These are phyloP conservation scores for Paraplagusia blochii DNA, from an alignment of 2,113 vertebrate genomes.

Conservation along the genomic window DNA sequence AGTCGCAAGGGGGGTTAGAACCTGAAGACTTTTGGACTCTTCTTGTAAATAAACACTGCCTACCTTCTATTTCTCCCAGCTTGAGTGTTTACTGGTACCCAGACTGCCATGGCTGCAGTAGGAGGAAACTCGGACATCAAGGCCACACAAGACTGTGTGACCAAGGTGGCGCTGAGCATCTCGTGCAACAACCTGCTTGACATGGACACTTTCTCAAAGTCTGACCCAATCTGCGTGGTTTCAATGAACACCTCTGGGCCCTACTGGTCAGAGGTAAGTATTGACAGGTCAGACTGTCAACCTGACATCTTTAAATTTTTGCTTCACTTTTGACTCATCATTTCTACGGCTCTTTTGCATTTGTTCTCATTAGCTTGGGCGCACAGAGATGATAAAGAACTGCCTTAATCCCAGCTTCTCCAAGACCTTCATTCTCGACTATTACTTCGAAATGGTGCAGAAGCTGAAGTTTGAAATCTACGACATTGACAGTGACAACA, in stretches of 20 bases:
- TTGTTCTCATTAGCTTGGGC: conserved; percentile 59
- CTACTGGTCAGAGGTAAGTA: conserved; percentile 62
- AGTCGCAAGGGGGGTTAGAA: too few relatives aligned
- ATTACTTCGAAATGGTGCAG: conserved; percentile 96
- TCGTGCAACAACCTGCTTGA: conserved; percentile 87
- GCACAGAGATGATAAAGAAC: conserved; percentile 91
- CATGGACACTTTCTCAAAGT: conserved; percentile 85
- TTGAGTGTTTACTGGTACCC: neutral
- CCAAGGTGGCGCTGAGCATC: conserved; percentile 81
- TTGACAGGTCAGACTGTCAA: too few relatives aligned
- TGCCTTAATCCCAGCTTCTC: conserved; percentile 86
- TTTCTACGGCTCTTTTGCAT: neutral
- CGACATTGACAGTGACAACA: conserved; percentile 90
- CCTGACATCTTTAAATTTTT: too few relatives aligned
- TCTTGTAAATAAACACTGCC: too few relatives aligned
- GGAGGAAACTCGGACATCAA: conserved; percentile 25
- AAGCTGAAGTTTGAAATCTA: conserved; percentile 90
- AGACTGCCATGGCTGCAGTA: conserved; percentile 42
- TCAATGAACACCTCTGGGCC: conserved; percentile 57
- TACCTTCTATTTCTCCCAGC: too few relatives aligned
- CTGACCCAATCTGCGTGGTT: conserved; percentile 87
- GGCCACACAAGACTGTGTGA: conserved; percentile 78
- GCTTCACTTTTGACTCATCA: too few relatives aligned
- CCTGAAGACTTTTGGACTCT: too few relatives aligned
- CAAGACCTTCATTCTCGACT: conserved; percentile 88